A percentile compares a stretch with the other conserved stretches of the same genome.
These are phyloP conservation scores for Aphaenogaster floridana DNA, from an alignment of 1,140 invertebrate genomes.

Conservation along the genomic window DNA sequence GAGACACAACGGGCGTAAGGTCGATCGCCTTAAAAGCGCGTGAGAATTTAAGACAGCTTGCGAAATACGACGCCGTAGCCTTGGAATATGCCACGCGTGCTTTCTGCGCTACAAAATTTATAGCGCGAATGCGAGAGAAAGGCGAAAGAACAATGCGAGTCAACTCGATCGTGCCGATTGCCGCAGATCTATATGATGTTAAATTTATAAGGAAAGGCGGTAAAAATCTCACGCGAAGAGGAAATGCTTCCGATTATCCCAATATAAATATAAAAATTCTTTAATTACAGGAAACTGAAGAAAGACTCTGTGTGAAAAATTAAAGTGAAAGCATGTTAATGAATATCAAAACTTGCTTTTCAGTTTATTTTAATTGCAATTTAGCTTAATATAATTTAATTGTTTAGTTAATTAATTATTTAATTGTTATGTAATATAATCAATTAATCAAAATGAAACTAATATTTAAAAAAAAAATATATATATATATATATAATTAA, in stretches of 20 bases:
- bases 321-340: not conserved
- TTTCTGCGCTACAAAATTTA: slow-evolving; percentile 57
- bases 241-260: not conserved
- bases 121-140: slow-evolving; percentile 29
- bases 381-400: not conserved
- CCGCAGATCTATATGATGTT: not conserved
- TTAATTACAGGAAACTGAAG: not conserved
- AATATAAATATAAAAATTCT: not conserved
- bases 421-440: not conserved
- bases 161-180: slow-evolving; percentile 14
- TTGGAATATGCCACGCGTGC: slow-evolving; percentile 53
- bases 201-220: not conserved
- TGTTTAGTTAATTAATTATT: not conserved
- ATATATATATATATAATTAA: not conserved
- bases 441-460: not conserved
- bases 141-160: not conserved
- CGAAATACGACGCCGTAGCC: slow-evolving; percentile 67
- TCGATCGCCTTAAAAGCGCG: slow-evolving; percentile 58
- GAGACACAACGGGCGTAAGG: slow-evolving; percentile 39
- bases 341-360: not conserved
- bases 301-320: not conserved
- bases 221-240: not conserved
- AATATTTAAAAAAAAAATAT: not conserved
- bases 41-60: slow-evolving; percentile 66
- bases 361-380: not conserved